phyloP scores from a whole-genome alignment of 2,888 invertebrate genomes.

The Ptilodon capucinus region DNA sequence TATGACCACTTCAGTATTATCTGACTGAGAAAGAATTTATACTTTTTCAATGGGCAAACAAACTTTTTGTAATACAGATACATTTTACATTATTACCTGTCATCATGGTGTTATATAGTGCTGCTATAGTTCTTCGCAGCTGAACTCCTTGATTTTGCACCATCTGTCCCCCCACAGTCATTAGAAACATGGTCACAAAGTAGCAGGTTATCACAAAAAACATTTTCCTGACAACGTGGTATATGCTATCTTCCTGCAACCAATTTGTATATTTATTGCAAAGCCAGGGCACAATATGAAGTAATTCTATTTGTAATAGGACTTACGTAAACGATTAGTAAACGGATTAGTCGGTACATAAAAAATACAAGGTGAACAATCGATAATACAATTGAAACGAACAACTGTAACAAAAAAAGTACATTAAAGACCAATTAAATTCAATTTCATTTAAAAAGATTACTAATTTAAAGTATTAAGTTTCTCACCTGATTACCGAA shows the following conservation, averaged over 20 bases:
- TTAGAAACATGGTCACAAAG: neutral
- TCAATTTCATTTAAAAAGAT: too few relatives aligned
- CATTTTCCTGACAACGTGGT: neutral
- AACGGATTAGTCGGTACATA: neutral
- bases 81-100: neutral
- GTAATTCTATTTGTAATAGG: neutral
- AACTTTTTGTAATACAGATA: too few relatives aligned
- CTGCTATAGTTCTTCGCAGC: neutral
- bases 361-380: neutral
- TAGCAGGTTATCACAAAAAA: neutral
- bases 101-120: neutral
- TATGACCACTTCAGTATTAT: too few relatives aligned
- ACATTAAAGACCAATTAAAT: too few relatives aligned
- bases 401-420: neutral
- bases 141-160: neutral
- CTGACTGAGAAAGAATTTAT: too few relatives aligned
- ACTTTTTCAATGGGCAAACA: too few relatives aligned
- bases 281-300: too few relatives aligned
- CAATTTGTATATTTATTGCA: neutral
- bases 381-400: neutral
- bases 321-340: neutral
- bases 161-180: neutral
- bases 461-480: too few relatives aligned
- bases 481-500: neutral
- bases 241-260: neutral